Evolutionary conservation across 2,888 invertebrate genomes (phyloP).

Genomic region (Drosophila meridionalis): DNA sequence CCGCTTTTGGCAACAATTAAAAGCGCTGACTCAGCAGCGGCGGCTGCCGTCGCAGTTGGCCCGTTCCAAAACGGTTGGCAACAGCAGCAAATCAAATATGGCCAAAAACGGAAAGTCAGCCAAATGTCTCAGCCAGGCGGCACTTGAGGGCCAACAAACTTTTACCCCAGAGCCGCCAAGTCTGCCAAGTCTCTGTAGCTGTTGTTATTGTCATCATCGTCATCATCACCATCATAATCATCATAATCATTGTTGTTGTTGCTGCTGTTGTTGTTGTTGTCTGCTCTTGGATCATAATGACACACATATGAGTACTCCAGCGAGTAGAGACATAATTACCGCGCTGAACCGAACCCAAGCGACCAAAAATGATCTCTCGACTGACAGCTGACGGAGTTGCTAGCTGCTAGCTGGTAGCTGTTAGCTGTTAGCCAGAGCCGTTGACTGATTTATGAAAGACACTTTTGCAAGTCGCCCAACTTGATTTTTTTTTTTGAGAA

Average conservation of each 20-base stretch:
- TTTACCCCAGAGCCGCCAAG: conserved; percentile 62
- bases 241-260: background rate
- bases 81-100: conserved; percentile 61
- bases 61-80: conserved; percentile 53
- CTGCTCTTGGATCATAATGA: conserved; percentile 56
- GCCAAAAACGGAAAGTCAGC: conserved; percentile 59
- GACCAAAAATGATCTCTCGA: conserved; percentile 66
- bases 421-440: conserved; percentile 61
- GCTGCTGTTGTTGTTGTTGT: background rate
- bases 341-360: conserved; percentile 68
- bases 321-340: conserved; percentile 55
- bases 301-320: conserved; percentile 48
- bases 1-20: conserved; percentile 74
- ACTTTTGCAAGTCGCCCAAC: conserved; percentile 79
- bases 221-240: background rate
- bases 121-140: conserved; percentile 42
- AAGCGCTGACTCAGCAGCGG: conserved; percentile 70
- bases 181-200: conserved; percentile 38
- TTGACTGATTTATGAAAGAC: conserved; percentile 77
- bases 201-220: conserved; percentile 5
- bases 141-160: conserved; percentile 68
- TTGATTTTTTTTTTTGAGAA: conserved; percentile 62
- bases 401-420: conserved; percentile 7
- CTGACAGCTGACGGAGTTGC: conserved; percentile 67
- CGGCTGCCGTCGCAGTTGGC: conserved; percentile 53